Base-by-base conservation (phyloP, 2,888 invertebrate genomes). In the Copidosoma aretas region DNA sequence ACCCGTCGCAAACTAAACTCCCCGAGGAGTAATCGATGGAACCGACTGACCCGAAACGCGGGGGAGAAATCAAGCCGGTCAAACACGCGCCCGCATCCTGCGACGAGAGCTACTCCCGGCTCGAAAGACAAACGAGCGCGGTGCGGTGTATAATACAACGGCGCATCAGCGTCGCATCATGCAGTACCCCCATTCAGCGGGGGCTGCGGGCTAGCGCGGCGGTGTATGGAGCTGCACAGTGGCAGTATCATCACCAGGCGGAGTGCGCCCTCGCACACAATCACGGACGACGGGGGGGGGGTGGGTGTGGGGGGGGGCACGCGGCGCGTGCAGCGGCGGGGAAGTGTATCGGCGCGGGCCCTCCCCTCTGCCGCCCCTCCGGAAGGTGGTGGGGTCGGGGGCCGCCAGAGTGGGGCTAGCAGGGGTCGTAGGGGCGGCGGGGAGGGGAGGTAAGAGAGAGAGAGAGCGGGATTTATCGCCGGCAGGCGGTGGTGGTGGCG, bases 401-500 rank as follows among this genome's bases (percentile, higher is more conserved):
- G 25, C 63, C 1, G n/a, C 22, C n/a, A 15, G 8, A 56, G 71
- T 43, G 43, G 43, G 43, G 43, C 3, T 2, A 46, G 8, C 32
- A 32, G 32, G 32, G 32, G 32, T 32, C 8, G 32, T 32, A 32
- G 32, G 32, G 32, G 43, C 12, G 8, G 43, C 12, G 12, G 43
- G 12, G 43, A 12, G 1, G 43, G 15, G 8, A 17, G 12, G 43
- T 4, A 46, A 8, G n/a, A 1, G 14, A 10, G 66, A 60, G 70
- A 54, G 49, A 43, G 10, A 52, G 3, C 19, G 32, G 77, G 75
- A 74, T 75, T 76, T 76, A 77, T 77, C 76, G 74, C 73, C 73
- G 74, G 74, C 74, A 77, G 76, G n/a, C 77, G 75, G 78, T 77
- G 78, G 58, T 25, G 19, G 65, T 25, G 61, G 60, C 63, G 81